phyloP scores from a whole-genome alignment of 2,888 invertebrate genomes.

The Artemia sinica region DNA sequence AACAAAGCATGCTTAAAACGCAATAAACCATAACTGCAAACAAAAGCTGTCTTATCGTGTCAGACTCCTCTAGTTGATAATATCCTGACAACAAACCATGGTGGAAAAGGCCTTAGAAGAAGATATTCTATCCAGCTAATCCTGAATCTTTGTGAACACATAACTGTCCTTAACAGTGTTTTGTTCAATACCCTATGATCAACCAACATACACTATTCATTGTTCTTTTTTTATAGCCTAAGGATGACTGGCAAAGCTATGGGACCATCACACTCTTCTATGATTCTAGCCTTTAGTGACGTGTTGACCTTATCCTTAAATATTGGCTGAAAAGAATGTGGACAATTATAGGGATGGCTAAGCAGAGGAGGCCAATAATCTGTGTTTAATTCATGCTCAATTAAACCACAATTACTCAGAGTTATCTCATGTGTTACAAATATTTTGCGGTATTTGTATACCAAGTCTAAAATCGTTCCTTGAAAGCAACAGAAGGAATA shows the following conservation, averaged over 20 bases:
- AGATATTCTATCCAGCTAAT: background rate
- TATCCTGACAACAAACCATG: no score
- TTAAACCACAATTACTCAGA: background rate
- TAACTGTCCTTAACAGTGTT: background rate
- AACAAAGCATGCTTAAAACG: no score
- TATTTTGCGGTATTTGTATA: background rate
- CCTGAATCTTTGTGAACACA: background rate
- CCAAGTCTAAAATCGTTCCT: background rate
- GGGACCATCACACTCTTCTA: background rate
- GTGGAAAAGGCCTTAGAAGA: background rate
- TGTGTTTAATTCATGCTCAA: background rate
- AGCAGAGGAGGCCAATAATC: background rate
- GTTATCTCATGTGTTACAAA: background rate
- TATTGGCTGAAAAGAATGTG: background rate
- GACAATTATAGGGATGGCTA: background rate
- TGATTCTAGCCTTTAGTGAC: background rate
- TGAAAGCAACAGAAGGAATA: background rate
- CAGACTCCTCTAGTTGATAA: no score
- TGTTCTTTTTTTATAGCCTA: background rate
- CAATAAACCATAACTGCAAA: no score
- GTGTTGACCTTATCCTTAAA: background rate
- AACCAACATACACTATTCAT: background rate
- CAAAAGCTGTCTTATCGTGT: no score
- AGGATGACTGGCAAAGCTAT: background rate
- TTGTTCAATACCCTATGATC: background rate